These are phyloP conservation scores for Heteronetta atricapilla DNA, from an alignment of 2,113 vertebrate genomes.

Conservation along the genomic window DNA sequence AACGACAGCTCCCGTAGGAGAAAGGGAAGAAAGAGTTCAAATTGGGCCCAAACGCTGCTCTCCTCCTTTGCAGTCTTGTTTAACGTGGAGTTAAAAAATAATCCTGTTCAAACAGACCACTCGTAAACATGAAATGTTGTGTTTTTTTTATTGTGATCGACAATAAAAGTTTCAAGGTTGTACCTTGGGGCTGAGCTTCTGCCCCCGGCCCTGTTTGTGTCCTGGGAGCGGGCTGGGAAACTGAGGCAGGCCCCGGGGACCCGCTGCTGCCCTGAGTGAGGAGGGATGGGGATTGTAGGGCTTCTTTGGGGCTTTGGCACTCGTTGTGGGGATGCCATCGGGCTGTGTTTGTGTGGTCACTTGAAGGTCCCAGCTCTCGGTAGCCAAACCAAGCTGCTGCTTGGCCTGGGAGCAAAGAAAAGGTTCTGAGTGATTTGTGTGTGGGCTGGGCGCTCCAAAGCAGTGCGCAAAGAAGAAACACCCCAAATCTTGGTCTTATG, in stretches of 20 bases:
- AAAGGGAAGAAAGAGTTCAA: conserved; percentile 20
- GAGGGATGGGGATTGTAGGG: neutral
- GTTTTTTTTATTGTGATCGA: neutral
- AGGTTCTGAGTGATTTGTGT: neutral
- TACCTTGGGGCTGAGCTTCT: neutral
- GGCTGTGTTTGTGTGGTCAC: neutral
- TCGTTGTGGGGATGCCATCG: neutral
- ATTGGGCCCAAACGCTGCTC: neutral
- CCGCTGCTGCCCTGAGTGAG: no score
- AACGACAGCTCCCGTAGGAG: neutral
- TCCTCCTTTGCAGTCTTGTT: conserved; percentile 40
- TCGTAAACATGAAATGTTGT: neutral
- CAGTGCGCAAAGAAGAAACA: neutral
- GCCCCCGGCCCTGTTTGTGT: neutral
- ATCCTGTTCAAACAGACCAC: conserved; percentile 59
- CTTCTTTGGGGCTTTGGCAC: no score
- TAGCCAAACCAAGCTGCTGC: neutral
- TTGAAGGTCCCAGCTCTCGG: neutral
- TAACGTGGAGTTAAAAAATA: conserved; percentile 51
- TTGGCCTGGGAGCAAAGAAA: neutral
- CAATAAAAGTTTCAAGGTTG: conserved; percentile 28
- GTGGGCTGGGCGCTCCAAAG: neutral
- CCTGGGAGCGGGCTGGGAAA: conserved; percentile 2
- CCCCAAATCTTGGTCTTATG: neutral
- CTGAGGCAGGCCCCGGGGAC: neutral